A percentile compares a stretch with the other conserved stretches of the same genome.
These are phyloP conservation scores for Drosophila baimaii DNA, from an alignment of 1,140 invertebrate species.

Conservation along the genomic window DNA sequence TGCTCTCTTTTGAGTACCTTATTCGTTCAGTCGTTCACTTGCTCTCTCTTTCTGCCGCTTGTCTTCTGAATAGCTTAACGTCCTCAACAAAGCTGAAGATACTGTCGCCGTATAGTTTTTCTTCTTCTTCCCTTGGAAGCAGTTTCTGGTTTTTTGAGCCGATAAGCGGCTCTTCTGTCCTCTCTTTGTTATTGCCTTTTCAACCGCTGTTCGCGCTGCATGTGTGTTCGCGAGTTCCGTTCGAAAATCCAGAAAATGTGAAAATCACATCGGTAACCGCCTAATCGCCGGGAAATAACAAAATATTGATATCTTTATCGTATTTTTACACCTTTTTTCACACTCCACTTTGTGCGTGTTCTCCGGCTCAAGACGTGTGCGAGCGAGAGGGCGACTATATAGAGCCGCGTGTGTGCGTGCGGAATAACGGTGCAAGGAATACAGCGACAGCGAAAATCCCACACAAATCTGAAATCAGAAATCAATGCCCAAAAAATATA, in stretches of 20 bases:
- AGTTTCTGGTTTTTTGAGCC: too few relatives aligned
- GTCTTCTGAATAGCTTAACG: too few relatives aligned
- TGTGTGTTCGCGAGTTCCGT: slow-evolving; percentile 5
- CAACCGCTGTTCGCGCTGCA: slow-evolving; percentile 11
- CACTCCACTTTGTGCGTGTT: slow-evolving; percentile 8
- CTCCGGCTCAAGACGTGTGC: slow-evolving; percentile 16
- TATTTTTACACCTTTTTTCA: neutral
- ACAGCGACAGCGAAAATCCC: slow-evolving; percentile 6
- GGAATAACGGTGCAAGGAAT: slow-evolving; percentile 45
- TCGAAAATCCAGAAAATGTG: neutral
- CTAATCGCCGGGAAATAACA: slow-evolving; percentile 13
- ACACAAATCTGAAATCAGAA: slow-evolving; percentile 4
- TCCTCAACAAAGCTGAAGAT: too few relatives aligned
- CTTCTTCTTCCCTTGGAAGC: too few relatives aligned
- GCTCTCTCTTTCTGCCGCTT: too few relatives aligned
- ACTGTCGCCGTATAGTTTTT: too few relatives aligned
- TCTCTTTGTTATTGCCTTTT: slow-evolving; percentile 9
- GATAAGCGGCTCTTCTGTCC: neutral
- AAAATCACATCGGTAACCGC: slow-evolving; percentile 12
- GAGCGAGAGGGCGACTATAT: slow-evolving; percentile 8
- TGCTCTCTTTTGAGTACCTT: too few relatives aligned
- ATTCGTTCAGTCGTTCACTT: too few relatives aligned
- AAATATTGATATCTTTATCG: neutral
- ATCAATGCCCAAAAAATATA: slow-evolving; percentile 1
- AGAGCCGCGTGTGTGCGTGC: slow-evolving; percentile 6